Evolutionary conservation across 1,140 invertebrate genomes (phyloP).

Genomic region (Atta cephalotes): DNA sequence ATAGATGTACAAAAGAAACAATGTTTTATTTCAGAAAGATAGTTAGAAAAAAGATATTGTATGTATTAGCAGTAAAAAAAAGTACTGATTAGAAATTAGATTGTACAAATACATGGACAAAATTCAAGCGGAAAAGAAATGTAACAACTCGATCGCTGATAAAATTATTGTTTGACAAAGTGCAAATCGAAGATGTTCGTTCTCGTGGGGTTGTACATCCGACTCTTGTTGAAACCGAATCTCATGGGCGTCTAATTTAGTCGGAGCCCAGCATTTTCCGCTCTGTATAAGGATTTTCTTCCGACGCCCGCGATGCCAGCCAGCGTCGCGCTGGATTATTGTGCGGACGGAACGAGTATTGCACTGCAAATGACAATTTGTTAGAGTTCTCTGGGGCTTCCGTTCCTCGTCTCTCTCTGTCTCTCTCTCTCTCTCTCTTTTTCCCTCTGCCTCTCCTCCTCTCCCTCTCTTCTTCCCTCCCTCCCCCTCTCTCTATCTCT

Average conservation of each 20-base stretch:
- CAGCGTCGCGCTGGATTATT: constrained; percentile 70
- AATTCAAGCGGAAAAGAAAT: background rate
- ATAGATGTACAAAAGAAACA: background rate
- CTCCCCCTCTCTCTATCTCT: background rate
- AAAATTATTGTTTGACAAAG: background rate
- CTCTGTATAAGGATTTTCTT: constrained; percentile 68
- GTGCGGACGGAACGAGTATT: constrained; percentile 75
- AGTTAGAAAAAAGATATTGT: background rate
- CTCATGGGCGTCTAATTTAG: constrained; percentile 69
- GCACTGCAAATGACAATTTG: constrained; percentile 77
- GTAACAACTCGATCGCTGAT: background rate
- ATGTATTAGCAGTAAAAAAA: background rate
- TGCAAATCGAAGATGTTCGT: constrained; percentile 5
- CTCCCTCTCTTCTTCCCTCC: background rate
- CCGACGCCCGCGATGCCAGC: constrained; percentile 53
- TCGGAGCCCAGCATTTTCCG: constrained; percentile 60
- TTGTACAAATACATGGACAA: too few relatives aligned
- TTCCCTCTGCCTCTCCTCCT: background rate
- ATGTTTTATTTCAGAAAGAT: background rate
- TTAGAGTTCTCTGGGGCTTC: constrained; percentile 70
- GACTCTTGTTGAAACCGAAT: constrained; percentile 28
- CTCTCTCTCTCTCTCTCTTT: background rate
- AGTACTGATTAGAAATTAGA: background rate
- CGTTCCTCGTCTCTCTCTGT: background rate
- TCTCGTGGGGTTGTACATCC: background rate